phyloP scores from a whole-genome alignment of 2,888 invertebrate genomes.

The Acheta domesticus region DNA sequence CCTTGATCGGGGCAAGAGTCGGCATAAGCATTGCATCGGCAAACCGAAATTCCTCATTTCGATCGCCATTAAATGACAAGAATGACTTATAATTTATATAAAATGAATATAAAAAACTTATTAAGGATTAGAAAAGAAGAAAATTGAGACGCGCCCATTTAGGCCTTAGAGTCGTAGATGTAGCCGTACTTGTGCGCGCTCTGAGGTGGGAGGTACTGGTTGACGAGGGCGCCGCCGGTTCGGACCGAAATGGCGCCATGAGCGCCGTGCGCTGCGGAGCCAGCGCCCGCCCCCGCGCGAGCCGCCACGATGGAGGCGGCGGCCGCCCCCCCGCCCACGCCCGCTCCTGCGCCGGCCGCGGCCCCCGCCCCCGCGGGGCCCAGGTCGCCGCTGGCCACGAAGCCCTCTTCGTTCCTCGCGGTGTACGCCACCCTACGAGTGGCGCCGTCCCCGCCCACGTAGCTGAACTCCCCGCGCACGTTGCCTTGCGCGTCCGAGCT shows the following conservation, averaged over 20 bases:
- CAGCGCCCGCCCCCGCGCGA: background rate
- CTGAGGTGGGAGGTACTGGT: slow-evolving; percentile 41
- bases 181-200: slow-evolving; percentile 42
- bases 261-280: background rate
- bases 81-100: too few relatives aligned
- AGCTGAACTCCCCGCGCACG: slow-evolving; percentile 41
- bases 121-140: slow-evolving; percentile 18
- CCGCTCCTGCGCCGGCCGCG: background rate
- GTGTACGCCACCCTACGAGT: slow-evolving; percentile 38
- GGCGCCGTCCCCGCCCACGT: slow-evolving; percentile 38
- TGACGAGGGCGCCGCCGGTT: slow-evolving; percentile 36
- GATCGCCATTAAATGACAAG: too few relatives aligned
- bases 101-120: background rate
- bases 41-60: too few relatives aligned
- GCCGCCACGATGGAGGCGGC: background rate
- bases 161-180: slow-evolving; percentile 38
- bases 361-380: slow-evolving; percentile 21
- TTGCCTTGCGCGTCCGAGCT: slow-evolving; percentile 41
- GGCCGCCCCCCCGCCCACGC: background rate
- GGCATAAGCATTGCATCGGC: background rate
- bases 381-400: slow-evolving; percentile 30
- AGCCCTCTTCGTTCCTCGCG: slow-evolving; percentile 37
- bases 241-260: background rate
- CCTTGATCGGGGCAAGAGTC: background rate
- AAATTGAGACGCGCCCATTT: background rate